Evolutionary conservation across 2,888 invertebrate species (phyloP).

Genomic region (Cheilosia impressa): DNA sequence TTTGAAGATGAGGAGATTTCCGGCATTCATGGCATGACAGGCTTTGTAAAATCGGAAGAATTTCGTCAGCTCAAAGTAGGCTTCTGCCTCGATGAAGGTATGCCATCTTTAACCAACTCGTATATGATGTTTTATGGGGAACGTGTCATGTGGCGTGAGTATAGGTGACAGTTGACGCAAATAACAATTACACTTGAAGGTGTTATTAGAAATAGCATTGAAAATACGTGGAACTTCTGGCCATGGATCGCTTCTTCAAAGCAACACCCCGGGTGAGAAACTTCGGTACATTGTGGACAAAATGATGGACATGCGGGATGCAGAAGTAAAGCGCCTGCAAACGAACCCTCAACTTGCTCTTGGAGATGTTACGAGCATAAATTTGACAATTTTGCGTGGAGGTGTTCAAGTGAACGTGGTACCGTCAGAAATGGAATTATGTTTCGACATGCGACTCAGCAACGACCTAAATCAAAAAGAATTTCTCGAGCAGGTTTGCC

Average conservation of each 20-base stretch:
- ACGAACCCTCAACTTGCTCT: constrained; percentile 83
- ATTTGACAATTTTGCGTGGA: constrained; percentile 88
- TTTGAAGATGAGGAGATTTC: constrained; percentile 86
- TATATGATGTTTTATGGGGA: constrained; percentile 87
- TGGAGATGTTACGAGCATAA: constrained; percentile 90
- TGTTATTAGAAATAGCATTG: constrained; percentile 75
- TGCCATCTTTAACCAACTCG: constrained; percentile 87
- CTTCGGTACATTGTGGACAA: constrained; percentile 86
- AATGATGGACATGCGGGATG: constrained; percentile 86
- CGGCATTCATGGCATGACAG: constrained; percentile 88
- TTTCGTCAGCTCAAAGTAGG: constrained; percentile 90
- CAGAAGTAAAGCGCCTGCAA: constrained; percentile 85
- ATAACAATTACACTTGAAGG: constrained; percentile 36
- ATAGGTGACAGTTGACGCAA: constrained; percentile 4
- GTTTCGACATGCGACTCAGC: constrained; percentile 87
- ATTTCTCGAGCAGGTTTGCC: constrained; percentile 86
- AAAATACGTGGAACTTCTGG: constrained; percentile 88
- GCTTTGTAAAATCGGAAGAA: constrained; percentile 86
- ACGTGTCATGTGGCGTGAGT: constrained; percentile 87
- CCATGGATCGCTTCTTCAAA: constrained; percentile 88
- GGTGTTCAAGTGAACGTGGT: constrained; percentile 92
- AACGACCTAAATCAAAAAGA: constrained; percentile 85
- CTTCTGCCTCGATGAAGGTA: constrained; percentile 91
- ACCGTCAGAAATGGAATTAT: constrained; percentile 88
- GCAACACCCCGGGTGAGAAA: constrained; percentile 90